phyloP scores from a whole-genome alignment of 2,797 vertebrate genomes.

The Xenops minutus region DNA sequence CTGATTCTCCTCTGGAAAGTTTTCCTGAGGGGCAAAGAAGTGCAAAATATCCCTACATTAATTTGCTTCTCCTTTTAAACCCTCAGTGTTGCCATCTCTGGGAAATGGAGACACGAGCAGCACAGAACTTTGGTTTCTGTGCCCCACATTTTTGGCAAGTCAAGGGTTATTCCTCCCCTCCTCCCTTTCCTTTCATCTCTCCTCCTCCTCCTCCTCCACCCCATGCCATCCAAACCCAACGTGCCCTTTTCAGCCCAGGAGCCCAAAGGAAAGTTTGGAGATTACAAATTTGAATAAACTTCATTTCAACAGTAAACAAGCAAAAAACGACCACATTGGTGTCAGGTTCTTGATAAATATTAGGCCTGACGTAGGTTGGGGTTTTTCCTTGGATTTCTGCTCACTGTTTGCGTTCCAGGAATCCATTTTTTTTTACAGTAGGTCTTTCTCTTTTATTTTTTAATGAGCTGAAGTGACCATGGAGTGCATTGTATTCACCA shows the following conservation, averaged over 20 bases:
- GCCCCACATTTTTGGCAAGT: background rate
- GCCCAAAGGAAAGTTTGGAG: conserved; percentile 41
- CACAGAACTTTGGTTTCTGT: background rate
- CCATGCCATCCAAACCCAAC: background rate
- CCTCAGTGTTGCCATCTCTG: background rate
- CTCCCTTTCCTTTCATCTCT: background rate
- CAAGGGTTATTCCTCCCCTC: background rate
- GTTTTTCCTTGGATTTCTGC: conserved; percentile 63
- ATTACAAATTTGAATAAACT: conserved; percentile 66
- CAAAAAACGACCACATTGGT: conserved; percentile 56
- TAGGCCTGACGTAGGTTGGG: conserved; percentile 72
- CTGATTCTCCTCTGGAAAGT: background rate
- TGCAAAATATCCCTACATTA: background rate
- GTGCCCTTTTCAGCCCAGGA: conserved; percentile 29
- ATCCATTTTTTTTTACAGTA: conserved; percentile 20
- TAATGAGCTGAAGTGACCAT: background rate
- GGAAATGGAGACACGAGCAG: background rate
- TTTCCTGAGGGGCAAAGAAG: background rate
- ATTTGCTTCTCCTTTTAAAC: background rate
- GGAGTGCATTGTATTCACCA: background rate
- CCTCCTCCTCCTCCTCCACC: background rate
- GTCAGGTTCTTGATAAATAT: conserved; percentile 76
- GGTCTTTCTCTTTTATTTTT: background rate
- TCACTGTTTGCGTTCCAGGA: conserved; percentile 48
- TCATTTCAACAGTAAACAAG: conserved; percentile 69